Evolutionary conservation across 2,888 invertebrate species (phyloP).

Genomic region (Ommatoiulus sabulosus): DNA sequence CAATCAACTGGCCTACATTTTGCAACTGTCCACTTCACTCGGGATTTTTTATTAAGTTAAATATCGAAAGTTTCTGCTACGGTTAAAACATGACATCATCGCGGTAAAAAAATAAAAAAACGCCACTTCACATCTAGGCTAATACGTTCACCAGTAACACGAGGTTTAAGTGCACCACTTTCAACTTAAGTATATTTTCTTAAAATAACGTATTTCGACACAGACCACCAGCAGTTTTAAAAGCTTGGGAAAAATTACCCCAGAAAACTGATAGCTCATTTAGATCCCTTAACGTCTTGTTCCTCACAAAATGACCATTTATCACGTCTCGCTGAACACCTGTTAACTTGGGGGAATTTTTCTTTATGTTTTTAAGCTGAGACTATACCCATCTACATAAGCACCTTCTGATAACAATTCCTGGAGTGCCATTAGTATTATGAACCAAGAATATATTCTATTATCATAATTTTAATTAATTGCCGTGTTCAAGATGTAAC

Average conservation of each 20-base stretch:
- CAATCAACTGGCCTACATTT: background rate
- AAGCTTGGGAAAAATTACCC: background rate
- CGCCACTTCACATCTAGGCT: background rate
- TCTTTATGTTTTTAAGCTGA: background rate
- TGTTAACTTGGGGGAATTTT: background rate
- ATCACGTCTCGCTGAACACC: background rate
- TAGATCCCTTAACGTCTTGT: conserved; percentile 19
- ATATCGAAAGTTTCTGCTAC: background rate
- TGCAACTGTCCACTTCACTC: background rate
- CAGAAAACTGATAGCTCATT: background rate
- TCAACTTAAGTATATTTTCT: conserved; percentile 1
- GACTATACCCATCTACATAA: too few relatives aligned
- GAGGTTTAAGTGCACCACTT: background rate
- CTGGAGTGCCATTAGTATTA: too few relatives aligned
- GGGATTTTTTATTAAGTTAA: background rate
- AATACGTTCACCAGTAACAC: background rate
- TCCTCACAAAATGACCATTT: background rate
- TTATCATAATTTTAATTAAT: too few relatives aligned
- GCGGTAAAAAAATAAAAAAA: background rate
- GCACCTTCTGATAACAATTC: too few relatives aligned
- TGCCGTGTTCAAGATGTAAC: too few relatives aligned
- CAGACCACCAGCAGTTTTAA: background rate
- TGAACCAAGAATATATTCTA: too few relatives aligned
- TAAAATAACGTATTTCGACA: conserved; percentile 1
- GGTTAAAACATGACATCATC: background rate